Percentiles rank a stretch among this genome's conserved stretches.
phyloP scores from a whole-genome alignment of 2,113 vertebrate genomes.

The Cryptotis parvus region DNA sequence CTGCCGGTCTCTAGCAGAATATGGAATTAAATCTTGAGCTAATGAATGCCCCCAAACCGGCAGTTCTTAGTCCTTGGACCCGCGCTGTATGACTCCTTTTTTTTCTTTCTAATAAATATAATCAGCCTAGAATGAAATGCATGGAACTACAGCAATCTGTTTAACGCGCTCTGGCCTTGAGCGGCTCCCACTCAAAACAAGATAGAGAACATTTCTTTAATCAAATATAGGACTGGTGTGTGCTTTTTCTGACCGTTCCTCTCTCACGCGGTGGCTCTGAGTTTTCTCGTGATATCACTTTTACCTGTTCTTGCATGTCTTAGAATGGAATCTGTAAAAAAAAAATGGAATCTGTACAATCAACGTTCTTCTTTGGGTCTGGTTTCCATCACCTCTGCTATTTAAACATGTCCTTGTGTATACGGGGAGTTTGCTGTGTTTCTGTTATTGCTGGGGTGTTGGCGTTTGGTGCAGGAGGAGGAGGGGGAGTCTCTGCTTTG shows the following conservation, averaged over 20 bases:
- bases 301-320: background rate
- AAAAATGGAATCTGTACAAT: too few relatives aligned
- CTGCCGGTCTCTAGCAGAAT: background rate
- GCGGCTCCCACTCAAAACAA: background rate
- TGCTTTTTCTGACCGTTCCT: background rate
- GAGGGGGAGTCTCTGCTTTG: too few relatives aligned
- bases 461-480: too few relatives aligned
- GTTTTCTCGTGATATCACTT: background rate
- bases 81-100: background rate
- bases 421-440: background rate
- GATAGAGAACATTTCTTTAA: constrained; percentile 31
- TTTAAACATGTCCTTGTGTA: background rate
- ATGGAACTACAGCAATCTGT: background rate
- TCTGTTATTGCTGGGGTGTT: too few relatives aligned
- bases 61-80: background rate
- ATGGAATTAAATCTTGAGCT: background rate
- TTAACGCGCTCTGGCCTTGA: background rate
- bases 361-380: background rate
- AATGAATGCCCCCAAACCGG: background rate
- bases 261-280: background rate
- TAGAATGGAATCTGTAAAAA: background rate
- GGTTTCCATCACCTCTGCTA: background rate
- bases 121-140: background rate
- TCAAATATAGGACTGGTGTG: background rate
- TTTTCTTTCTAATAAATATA: background rate